Percentiles rank a stretch among this genome's conserved stretches.
phyloP scores from a whole-genome alignment of 35 echinoderm and acorn worm species.

The Chiridota heheva region DNA sequence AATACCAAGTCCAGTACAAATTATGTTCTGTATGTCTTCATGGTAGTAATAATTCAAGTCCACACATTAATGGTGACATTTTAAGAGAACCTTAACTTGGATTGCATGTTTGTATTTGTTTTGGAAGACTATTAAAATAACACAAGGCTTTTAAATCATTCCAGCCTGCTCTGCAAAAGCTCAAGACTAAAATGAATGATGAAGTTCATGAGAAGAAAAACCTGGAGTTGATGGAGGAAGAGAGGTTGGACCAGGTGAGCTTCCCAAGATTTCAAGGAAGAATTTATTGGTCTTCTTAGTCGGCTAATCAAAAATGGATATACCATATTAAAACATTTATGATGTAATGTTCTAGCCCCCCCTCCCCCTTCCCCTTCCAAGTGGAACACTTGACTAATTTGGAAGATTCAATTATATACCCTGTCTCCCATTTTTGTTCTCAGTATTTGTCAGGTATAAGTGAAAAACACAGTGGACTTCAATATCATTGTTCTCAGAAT shows the following conservation, averaged over 20 bases:
- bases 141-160: background rate
- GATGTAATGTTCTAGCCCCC: background rate
- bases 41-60: no score
- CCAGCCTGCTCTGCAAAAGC: conserved; percentile 80
- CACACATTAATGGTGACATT: background rate
- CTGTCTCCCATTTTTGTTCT: no score
- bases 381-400: no score
- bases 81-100: background rate
- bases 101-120: background rate
- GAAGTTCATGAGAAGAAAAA: conserved; percentile 72
- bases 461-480: no score
- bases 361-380: background rate
- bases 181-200: conserved; percentile 81
- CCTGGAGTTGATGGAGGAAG: conserved; percentile 68
- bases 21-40: no score
- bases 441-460: no score
- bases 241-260: conserved; percentile 82
- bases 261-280: background rate
- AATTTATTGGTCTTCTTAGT: background rate
- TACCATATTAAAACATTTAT: background rate
- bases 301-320: background rate
- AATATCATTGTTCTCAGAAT: no score
- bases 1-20: no score
- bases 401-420: no score
- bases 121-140: background rate